Conservation (phyloP, 2,797 vertebrate genomes). For the Ataeniobius toweri region DNA sequence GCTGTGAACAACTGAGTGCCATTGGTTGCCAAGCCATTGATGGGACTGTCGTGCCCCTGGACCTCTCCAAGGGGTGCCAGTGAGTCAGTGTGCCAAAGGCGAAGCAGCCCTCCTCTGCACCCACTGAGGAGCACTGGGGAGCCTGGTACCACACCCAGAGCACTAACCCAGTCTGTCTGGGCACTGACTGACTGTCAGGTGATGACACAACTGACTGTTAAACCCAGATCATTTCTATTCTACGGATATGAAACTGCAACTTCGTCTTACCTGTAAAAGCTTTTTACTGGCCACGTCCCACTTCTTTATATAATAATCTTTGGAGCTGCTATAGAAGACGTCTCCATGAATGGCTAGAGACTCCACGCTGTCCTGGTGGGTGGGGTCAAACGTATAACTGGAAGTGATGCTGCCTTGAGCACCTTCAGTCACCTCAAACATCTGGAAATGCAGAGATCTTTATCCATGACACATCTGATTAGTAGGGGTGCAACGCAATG, state of each 20-base stretch:
- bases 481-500: neutral
- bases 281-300: conserved; percentile 93
- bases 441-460: conserved; percentile 71
- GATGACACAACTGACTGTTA: conserved; percentile 11
- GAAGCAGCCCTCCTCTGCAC: conserved; percentile 90
- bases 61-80: conserved; percentile 86
- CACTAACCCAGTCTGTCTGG: conserved; percentile 92
- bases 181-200: conserved; percentile 87
- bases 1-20: conserved; percentile 92
- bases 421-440: conserved; percentile 96
- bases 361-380: conserved; percentile 94
- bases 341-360: conserved; percentile 87
- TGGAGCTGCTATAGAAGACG: conserved; percentile 90
- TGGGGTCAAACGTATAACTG: conserved; percentile 89
- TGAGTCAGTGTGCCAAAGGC: conserved; percentile 89
- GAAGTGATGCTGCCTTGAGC: conserved; percentile 90
- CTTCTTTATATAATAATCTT: conserved; percentile 93
- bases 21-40: conserved; percentile 92
- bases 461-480: neutral
- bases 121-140: conserved; percentile 86
- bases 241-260: neutral
- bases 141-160: conserved; percentile 86
- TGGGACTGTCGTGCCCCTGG: conserved; percentile 91
- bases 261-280: conserved; percentile 82
- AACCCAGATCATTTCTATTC: neutral